These are phyloP conservation scores for Coracopsis vasa DNA, from an alignment of 2,113 vertebrate species.

Conservation along the genomic window DNA sequence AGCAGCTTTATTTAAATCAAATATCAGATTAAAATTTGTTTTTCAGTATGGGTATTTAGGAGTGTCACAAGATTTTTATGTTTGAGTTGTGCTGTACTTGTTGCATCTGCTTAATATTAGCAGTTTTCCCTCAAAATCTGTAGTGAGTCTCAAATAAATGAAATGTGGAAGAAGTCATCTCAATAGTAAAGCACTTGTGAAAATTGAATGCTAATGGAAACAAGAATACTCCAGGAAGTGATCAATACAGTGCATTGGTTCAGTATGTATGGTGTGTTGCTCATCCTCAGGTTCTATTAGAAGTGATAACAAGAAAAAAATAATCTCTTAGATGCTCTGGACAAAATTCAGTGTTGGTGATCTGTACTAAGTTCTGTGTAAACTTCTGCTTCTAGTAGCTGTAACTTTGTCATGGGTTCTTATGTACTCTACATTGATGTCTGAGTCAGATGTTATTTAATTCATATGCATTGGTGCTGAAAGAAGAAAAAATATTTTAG, in stretches of 20 bases:
- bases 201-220: background rate
- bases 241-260: background rate
- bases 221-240: background rate
- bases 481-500: background rate
- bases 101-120: background rate
- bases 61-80: background rate
- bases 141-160: background rate
- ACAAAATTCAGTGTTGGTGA: background rate
- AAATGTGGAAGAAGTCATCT: background rate
- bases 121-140: background rate
- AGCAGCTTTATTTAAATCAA: background rate
- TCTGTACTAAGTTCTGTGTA: background rate
- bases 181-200: background rate
- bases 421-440: background rate
- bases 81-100: background rate
- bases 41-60: background rate
- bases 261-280: accelerated
- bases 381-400: background rate
- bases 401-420: background rate
- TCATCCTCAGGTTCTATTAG: background rate
- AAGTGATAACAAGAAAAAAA: background rate
- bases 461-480: background rate
- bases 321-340: background rate
- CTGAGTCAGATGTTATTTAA: background rate
- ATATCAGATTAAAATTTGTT: background rate